Conservation (phyloP, 2,888 invertebrate genomes). For the Agrochola lota region DNA sequence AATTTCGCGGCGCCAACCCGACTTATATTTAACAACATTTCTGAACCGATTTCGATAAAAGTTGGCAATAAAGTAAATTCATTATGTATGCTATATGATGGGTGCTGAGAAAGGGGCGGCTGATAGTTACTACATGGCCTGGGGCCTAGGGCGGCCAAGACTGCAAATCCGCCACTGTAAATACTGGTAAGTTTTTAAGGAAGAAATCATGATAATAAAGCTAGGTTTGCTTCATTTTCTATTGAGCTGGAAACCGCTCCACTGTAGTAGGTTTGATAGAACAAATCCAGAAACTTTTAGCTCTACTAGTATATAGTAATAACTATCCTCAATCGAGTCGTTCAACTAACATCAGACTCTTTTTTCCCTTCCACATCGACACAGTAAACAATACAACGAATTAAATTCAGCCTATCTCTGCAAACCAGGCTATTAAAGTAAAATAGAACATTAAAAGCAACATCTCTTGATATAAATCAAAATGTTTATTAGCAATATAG, state of each 20-base stretch:
- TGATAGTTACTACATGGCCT: too few relatives aligned
- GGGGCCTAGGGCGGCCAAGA: too few relatives aligned
- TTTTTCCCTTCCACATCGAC: neutral
- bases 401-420: conserved; percentile 32
- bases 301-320: neutral
- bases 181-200: too few relatives aligned
- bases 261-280: neutral
- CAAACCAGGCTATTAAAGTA: conserved; percentile 50
- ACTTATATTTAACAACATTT: too few relatives aligned
- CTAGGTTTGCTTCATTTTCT: accelerated
- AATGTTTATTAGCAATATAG: conserved; percentile 69
- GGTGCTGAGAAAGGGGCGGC: too few relatives aligned
- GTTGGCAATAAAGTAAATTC: too few relatives aligned
- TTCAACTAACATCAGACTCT: neutral
- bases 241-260: neutral
- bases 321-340: neutral
- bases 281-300: neutral
- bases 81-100: too few relatives aligned
- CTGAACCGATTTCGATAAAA: too few relatives aligned
- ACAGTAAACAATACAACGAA: conserved; percentile 32
- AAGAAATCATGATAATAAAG: too few relatives aligned
- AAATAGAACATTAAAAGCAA: conserved; percentile 55
- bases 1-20: too few relatives aligned
- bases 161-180: too few relatives aligned
- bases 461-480: conserved; percentile 68